Evolutionary conservation across 1,140 invertebrate genomes (phyloP).

Genomic region (Anastatus disparis): DNA sequence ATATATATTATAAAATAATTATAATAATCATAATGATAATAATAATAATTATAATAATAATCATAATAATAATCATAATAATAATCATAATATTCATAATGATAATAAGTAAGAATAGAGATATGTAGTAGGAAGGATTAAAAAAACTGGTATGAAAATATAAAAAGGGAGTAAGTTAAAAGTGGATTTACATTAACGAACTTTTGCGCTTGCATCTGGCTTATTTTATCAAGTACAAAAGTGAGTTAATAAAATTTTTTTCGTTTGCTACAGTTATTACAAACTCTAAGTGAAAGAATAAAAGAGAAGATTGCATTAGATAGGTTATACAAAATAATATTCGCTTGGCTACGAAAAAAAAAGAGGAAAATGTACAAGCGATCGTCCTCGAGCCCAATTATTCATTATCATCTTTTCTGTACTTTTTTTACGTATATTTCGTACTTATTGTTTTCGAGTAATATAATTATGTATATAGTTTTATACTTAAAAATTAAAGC

Average conservation of each 20-base stretch:
- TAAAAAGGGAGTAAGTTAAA: neutral
- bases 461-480: constrained; percentile 37
- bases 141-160: neutral
- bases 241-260: constrained; percentile 11
- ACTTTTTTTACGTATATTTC: constrained; percentile 36
- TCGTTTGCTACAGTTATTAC: neutral
- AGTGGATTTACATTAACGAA: constrained; percentile 8
- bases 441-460: constrained; percentile 36
- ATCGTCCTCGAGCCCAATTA: constrained; percentile 68
- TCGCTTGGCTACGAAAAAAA: too few relatives aligned
- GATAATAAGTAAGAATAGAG: neutral
- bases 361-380: constrained; percentile 46
- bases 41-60: constrained; percentile 13
- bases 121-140: neutral
- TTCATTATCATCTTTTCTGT: constrained; percentile 48
- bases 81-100: constrained; percentile 6
- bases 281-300: neutral
- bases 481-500: constrained; percentile 21
- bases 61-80: too few relatives aligned
- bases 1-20: too few relatives aligned
- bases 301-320: too few relatives aligned
- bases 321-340: constrained; percentile 10
- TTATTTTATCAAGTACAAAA: too few relatives aligned
- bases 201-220: neutral
- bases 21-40: too few relatives aligned